Evolutionary conservation across 2,797 vertebrate species (phyloP), one percentile per base, ranked within the genome.

Genomic region (Staurois parvus): DNA sequence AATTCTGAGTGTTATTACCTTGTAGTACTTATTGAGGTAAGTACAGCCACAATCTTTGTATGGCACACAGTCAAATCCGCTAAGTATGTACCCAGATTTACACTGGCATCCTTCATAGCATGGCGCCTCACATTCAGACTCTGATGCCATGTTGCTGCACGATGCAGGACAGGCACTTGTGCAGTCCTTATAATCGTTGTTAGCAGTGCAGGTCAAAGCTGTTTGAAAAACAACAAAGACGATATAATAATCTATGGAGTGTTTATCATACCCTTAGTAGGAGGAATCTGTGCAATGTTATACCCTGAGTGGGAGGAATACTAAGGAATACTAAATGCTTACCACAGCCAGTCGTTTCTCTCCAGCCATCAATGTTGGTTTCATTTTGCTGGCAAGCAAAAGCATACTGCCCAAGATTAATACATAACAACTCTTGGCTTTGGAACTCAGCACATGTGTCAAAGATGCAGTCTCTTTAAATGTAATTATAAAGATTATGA

Each of bases 101-200:
- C 93, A 93, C 88, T 92, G 88, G 40, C 93, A 94, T 88, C 92
- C 92, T 86, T 94, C 93, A 13, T 85, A 37, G 59, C 88, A 90
- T 17, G 90, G 90, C 2, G 56, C 69, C 66, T 88, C 86, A 10
- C 92, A 94, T 75, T 92, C 90, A 32, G 87, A 89, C 28, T 91
- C 84, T 59, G 91, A 90, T 32, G 91, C 89, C 45, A 93, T 68
- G 67, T 93, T 88, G 0, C 13, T 85, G 79, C 93, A 94, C 42
- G 92, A 92, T 0, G 89, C 85, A 6, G 93, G 93, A 30, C 93
- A 93, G 13, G 93, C 90, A 3, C 90, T 88, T 32, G 48, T 91
- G 78, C 91, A 92, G 2, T 83, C 66, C 10, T 26, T 91, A 88
- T 93, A 93, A 1, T 77, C 76, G 88, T 92, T 94, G 84, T 93